Evolutionary conservation across 2,797 vertebrate species (phyloP).

Genomic region (Alauda arvensis): DNA sequence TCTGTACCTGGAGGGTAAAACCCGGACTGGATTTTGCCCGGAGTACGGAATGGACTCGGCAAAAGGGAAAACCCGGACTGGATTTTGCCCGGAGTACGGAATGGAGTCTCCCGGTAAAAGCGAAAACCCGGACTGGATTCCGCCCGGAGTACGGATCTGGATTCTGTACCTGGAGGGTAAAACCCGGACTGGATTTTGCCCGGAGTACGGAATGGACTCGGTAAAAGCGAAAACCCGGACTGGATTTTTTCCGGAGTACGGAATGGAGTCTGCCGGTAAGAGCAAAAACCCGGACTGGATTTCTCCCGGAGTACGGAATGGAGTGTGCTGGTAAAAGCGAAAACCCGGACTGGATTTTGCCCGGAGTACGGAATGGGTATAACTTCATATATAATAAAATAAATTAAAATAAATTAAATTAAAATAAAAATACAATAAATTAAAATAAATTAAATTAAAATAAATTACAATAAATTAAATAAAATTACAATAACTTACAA

Average conservation of each 20-base stretch:
- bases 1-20: background rate
- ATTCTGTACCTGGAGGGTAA: background rate
- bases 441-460: no score
- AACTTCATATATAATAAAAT: background rate
- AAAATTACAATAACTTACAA: no score
- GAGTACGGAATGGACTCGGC: rapidly evolving
- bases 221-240: background rate
- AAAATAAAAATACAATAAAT: no score
- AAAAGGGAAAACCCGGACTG: background rate
- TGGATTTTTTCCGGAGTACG: background rate
- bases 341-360: background rate
- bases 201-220: background rate
- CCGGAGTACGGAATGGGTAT: rapidly evolving
- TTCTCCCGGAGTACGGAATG: no score
- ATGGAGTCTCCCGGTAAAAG: no score
- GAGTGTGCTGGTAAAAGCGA: no score
- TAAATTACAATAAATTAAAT: no score
- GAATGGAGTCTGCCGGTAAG: no score
- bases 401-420: no score
- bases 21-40: rapidly evolving
- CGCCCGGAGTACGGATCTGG: rapidly evolving
- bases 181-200: background rate
- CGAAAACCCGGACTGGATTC: background rate
- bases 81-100: rapidly evolving
- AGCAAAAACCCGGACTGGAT: no score